Evolutionary conservation across 30 jellyfish, hydroid and myxozoan genomes (phyloP), one percentile per base, ranked within the genome.

Genomic region (Aurelia sp.): DNA sequence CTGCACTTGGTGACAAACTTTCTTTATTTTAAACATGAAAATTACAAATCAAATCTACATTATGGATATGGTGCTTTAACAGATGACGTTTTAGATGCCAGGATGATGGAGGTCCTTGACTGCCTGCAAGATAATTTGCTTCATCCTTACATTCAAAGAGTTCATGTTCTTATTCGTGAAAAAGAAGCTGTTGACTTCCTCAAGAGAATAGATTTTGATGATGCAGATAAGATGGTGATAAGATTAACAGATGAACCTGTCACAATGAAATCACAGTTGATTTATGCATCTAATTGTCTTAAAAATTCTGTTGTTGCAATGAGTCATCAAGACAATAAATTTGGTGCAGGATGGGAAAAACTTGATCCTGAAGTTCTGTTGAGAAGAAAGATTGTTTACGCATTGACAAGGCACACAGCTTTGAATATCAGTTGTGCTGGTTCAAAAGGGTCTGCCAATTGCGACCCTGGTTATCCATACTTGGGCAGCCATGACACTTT

Each of bases 291-390:
- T 10, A 15, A 18, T 31, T 63, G 72, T 74, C 75, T 85, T 3
- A 30, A 41, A 40, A 35, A 74, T 41, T 21, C 50, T 19, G 40
- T 62, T 1, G 70, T 85, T 4, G 71, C 75, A 18, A 63, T 75
- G 17, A 61, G 74, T 9, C 71, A 85, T 21, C 94, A 85, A 33
- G 94, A 85, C 44, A 85, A 38, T 52, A 48, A 22, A 18, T 65
- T 72, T 74, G 94, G 94, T 12, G 83, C 63, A 18, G 94, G 94
- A 52, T 85, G 94, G 94, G 71, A 85, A 13, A 63, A 21, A 12
- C 21, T 85, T 20, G 12, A 38, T 30, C 38, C 51, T 44, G 50
- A 69, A 12, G 53, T 58, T 22, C 31, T 85, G 47, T 15, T 19
- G 11, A 55, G 63, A 0, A 73, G 44, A 51, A 62, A 67, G 17